phyloP scores from a whole-genome alignment of 2,113 vertebrate genomes.

The Pseudorhombus dupliciocellatus region DNA sequence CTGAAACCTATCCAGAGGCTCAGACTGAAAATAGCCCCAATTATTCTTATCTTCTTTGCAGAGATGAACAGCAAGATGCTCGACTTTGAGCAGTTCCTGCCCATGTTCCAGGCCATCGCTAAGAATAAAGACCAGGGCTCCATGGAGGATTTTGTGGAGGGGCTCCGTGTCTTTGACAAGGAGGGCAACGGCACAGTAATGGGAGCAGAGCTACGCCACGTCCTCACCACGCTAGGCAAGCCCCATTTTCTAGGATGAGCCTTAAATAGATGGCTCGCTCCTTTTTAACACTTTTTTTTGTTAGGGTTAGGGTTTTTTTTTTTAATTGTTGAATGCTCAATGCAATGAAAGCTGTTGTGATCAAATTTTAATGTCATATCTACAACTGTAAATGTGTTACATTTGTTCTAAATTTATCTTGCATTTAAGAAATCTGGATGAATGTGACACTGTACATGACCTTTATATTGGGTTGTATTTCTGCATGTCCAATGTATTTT shows the following conservation, averaged over 20 bases:
- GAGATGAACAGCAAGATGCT: slow-evolving; percentile 93
- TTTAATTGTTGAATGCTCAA: no score
- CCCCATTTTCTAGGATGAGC: not conserved
- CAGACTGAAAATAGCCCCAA: not conserved
- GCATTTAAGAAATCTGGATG: not conserved
- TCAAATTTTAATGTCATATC: no score
- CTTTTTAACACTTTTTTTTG: not conserved
- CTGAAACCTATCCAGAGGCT: not conserved
- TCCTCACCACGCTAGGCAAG: slow-evolving; percentile 92
- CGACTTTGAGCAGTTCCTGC: slow-evolving; percentile 96
- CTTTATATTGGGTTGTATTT: not conserved
- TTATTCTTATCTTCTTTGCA: slow-evolving; percentile 53
- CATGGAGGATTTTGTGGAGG: slow-evolving; percentile 94
- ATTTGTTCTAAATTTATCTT: no score
- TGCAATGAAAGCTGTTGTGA: not conserved
- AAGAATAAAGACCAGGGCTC: slow-evolving; percentile 98
- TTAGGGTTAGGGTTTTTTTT: no score
- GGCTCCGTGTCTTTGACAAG: slow-evolving; percentile 94
- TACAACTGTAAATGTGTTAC: not conserved
- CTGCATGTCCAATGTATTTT: not conserved
- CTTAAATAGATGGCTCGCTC: not conserved
- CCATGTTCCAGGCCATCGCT: slow-evolving; percentile 94
- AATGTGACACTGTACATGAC: not conserved
- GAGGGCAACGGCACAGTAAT: slow-evolving; percentile 96
- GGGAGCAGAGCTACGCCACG: slow-evolving; percentile 94